These are phyloP conservation scores for Sarcophaga variegata DNA, from an alignment of 2,888 invertebrate genomes.

Conservation along the genomic window DNA sequence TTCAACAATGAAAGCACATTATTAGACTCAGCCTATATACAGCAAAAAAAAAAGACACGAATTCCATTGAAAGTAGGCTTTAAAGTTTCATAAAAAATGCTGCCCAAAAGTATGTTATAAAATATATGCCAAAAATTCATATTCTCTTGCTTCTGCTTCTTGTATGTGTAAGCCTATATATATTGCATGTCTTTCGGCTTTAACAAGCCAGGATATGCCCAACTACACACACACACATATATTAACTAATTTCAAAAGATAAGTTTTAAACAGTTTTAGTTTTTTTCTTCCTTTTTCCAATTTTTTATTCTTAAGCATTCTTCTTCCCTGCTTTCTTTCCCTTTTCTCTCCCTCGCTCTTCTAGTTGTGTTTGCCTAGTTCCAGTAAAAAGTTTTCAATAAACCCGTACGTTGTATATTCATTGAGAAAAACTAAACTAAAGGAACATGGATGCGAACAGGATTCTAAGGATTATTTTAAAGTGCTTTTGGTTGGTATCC, in stretches of 20 bases:
- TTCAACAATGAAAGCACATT: too few species aligned
- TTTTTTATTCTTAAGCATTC: neutral
- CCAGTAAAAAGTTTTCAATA: neutral
- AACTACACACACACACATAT: neutral
- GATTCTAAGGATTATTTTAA: constrained; percentile 19
- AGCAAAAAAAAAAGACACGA: too few species aligned
- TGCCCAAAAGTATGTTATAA: constrained; percentile 36
- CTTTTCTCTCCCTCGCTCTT: too few species aligned
- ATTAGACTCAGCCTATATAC: too few species aligned
- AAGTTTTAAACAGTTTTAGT: constrained; percentile 55
- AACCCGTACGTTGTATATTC: neutral
- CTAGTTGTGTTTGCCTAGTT: neutral
- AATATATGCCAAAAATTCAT: constrained; percentile 20
- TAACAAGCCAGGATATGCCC: neutral
- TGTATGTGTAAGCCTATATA: neutral
- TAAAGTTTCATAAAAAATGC: constrained; percentile 19
- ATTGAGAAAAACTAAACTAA: neutral
- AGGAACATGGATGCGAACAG: neutral
- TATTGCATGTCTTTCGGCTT: neutral
- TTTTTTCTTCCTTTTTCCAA: constrained; percentile 18
- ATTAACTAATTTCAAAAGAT: constrained; percentile 59
- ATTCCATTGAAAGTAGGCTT: constrained; percentile 33
- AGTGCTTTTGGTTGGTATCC: constrained; percentile 3
- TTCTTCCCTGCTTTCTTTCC: neutral
- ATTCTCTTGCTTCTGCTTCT: neutral